phyloP scores from a whole-genome alignment of 2,113 vertebrate genomes.

The Mola mola region DNA sequence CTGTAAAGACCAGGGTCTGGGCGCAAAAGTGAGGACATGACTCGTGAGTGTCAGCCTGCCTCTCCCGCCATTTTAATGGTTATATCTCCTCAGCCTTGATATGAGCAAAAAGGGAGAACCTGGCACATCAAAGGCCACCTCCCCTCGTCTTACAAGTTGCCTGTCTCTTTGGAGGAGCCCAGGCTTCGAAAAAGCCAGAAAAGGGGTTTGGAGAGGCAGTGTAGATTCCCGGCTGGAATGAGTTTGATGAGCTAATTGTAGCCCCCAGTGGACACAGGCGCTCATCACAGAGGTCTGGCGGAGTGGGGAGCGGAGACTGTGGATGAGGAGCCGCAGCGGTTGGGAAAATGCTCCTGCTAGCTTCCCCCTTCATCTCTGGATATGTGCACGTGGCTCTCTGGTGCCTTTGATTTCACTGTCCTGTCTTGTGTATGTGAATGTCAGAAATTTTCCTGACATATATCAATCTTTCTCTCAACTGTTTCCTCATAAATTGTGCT shows the following conservation, averaged over 20 bases:
- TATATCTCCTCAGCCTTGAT: constrained; percentile 77
- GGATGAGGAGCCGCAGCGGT: constrained; percentile 32
- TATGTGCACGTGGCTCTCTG: constrained; percentile 15
- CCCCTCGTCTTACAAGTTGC: constrained; percentile 81
- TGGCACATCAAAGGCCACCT: constrained; percentile 82
- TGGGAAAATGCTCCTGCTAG: constrained; percentile 46
- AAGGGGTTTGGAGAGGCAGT: constrained; percentile 64
- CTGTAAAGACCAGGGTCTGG: constrained; percentile 25
- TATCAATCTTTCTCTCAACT: constrained; percentile 6
- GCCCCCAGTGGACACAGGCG: constrained; percentile 82
- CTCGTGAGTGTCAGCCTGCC: constrained; percentile 46
- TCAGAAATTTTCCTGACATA: constrained; percentile 23
- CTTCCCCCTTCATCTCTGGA: constrained; percentile 34
- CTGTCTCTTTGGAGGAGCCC: constrained; percentile 78
- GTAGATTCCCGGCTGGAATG: constrained; percentile 76
- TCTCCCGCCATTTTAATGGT: constrained; percentile 78
- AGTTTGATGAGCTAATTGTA: constrained; percentile 86
- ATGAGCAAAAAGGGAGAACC: constrained; percentile 77
- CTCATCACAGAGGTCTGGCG: constrained; percentile 76
- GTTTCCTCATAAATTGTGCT: constrained; percentile 3
- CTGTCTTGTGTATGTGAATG: constrained; percentile 18
- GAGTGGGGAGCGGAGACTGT: constrained; percentile 39
- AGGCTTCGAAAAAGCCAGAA: constrained; percentile 67
- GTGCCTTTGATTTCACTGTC: constrained; percentile 45
- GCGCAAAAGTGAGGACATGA: constrained; percentile 1